Evolutionary conservation across 2,797 vertebrate species (phyloP), one percentile per base, ranked within the genome.

Genomic region (Spizella passerina): DNA sequence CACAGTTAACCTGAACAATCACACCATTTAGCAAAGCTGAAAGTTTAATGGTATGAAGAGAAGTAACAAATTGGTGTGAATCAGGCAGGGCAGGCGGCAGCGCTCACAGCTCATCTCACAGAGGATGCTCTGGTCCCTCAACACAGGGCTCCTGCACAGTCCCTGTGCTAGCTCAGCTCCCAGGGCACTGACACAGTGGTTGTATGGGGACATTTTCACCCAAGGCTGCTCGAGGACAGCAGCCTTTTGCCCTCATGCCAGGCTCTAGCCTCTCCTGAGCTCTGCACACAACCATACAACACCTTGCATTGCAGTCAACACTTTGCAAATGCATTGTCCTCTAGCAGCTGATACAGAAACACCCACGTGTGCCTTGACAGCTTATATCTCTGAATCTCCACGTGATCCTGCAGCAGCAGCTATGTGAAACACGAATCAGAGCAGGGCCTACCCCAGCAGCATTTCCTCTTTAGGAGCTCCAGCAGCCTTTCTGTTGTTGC

Each of bases 151-250:
- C 30, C 50, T 14, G 27, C 5, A 39, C 15, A 17, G 34, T 59
- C 34, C 47, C 50, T 34, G 26, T 1, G 3, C 27, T 57, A 36
- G 26, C 56, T 65, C 47, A 46, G 14, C 29, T 38, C 39, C 47
- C 56, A 56, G 0, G 0, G 0, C 56, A n/a, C 9, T 3, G 12
- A 41, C 64, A 52, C 0, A 1, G 22, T 4, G 47, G 29, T 3
- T 11, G 2, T 10, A 47, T 12, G 49, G 49, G 27, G 7, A 29
- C 34, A 11, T 59, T 82, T 90, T 61, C 53, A 64, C 23, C 12
- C 29, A n/a, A 26, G 6, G 22, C 38, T 78, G 11, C 64, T 46
- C 12, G 27, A 75, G 41, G 27, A 39, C 3, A 7, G 24, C 23
- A 61, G 41, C 11, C 26, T 44, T 71, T 57, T 12, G 29, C 24